Percentiles rank a stretch among this genome's conserved stretches.
These are phyloP conservation scores for Holothuria glaberrima DNA, from an alignment of 35 echinoderm and acorn worm genomes.

Conservation along the genomic window DNA sequence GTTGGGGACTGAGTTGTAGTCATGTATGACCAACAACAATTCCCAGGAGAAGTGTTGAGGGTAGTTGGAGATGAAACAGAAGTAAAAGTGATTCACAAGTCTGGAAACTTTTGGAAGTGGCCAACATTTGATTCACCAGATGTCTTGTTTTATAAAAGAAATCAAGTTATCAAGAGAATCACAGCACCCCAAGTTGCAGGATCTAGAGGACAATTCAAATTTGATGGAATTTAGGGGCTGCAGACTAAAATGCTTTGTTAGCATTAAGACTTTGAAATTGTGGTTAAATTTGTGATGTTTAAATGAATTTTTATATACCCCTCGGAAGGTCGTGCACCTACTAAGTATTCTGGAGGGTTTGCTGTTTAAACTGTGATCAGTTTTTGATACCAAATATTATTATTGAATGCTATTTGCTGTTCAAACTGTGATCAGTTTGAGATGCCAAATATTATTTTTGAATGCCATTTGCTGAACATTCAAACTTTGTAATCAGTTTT, in stretches of 20 bases:
- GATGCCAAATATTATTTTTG: background rate
- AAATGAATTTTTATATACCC: background rate
- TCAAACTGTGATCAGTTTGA: background rate
- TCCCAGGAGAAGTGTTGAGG: too few relatives aligned
- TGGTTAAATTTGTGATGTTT: conserved; percentile 1
- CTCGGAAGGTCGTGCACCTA: background rate
- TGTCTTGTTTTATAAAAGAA: too few relatives aligned
- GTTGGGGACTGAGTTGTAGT: too few relatives aligned
- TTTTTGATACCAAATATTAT: background rate
- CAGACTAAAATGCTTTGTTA: background rate
- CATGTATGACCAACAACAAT: too few relatives aligned
- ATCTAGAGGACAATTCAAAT: too few relatives aligned
- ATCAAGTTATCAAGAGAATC: too few relatives aligned
- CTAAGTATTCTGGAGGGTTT: background rate
- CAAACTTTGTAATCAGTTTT: conserved; percentile 1
- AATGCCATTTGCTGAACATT: background rate
- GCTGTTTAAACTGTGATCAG: conserved; percentile 9
- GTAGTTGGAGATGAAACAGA: too few relatives aligned
- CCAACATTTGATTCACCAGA: too few relatives aligned
- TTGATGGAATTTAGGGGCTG: too few relatives aligned
- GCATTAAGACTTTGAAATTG: background rate
- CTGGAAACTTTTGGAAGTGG: too few relatives aligned
- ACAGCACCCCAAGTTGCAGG: too few relatives aligned
- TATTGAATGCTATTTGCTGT: background rate
- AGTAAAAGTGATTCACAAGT: too few relatives aligned